Evolutionary conservation across 2,113 vertebrate species (phyloP), one percentile per base, ranked within the genome.

Genomic region (Strix aluco): DNA sequence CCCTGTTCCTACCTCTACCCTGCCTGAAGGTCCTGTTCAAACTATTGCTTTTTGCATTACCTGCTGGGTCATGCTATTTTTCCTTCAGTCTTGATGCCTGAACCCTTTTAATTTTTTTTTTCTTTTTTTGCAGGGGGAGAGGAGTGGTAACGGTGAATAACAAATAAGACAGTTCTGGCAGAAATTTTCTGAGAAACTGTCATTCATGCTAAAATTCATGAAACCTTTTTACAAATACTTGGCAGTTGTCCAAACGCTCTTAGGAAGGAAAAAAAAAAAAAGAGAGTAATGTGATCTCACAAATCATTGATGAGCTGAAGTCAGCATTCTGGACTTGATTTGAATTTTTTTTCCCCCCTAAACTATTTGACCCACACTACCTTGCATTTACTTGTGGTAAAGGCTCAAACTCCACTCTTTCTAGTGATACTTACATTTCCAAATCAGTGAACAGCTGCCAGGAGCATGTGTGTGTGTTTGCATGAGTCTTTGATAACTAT

Each of bases 1-100:
- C 32, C n/a, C 5, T 6, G 0, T n/a, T 73, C n/a, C 51, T 85
- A 9, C 15, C 6, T 23, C 6, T 34, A 2, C 10, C 18, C n/a
- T 6, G 3, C 7, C 17, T 29, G 62, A 94, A 78, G 30, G 30
- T 55, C 19, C 18, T 73, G 20, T 55, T 77, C 38, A 75, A 93
- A 38, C 17, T 49, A 27, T 34, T 86, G 38, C 30, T 78, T 29
- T 91, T 81, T 67, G 20, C 14, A 19, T 74, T 74, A 46, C 29
- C 27, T 80, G 4, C 40, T 78, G 25, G 7, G 15, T 65, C 15
- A 30, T 38, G 34, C 7, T 3, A 52, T 25, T 72, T 20, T 40
- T 69, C 46, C 27, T 81, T 26, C 55, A 69, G 18, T 86, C 51
- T 27, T 75, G 29, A 49, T 75, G 18, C n/a, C 30, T 77, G 51